phyloP scores from a whole-genome alignment of 1,140 invertebrate species.

The Aricia agestis region DNA sequence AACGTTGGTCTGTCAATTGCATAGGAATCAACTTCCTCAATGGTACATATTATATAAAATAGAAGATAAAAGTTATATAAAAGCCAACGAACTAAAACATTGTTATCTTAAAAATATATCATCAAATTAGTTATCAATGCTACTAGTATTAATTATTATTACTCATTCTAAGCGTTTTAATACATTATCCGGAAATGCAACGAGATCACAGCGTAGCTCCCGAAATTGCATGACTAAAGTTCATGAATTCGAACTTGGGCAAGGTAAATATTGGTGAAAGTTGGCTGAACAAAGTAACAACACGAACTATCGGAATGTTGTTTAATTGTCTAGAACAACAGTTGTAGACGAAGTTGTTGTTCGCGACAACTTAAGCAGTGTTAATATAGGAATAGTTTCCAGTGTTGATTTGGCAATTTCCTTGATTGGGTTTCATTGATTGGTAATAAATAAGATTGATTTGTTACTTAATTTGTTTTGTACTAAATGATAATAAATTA shows the following conservation, averaged over 20 bases:
- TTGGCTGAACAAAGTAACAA: constrained; percentile 18
- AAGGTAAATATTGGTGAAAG: constrained; percentile 20
- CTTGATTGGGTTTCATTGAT: background rate
- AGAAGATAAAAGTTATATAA: too few relatives aligned
- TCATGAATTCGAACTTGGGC: constrained; percentile 18
- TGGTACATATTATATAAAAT: too few relatives aligned
- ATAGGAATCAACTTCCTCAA: too few relatives aligned
- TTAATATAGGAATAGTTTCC: background rate
- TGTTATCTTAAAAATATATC: too few relatives aligned
- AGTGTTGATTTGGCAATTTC: background rate
- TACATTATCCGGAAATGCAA: background rate
- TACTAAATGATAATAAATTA: too few relatives aligned
- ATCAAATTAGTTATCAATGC: too few relatives aligned
- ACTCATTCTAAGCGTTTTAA: background rate
- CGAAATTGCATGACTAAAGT: background rate
- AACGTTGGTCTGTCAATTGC: too few relatives aligned
- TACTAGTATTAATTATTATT: too few relatives aligned
- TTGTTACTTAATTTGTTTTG: too few relatives aligned
- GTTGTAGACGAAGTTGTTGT: constrained; percentile 3
- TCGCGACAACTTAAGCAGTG: background rate
- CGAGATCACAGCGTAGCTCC: too few relatives aligned
- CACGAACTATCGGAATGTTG: constrained; percentile 27
- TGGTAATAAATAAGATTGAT: too few relatives aligned
- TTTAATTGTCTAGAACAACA: constrained; percentile 54
- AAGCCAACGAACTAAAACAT: too few relatives aligned